phyloP scores from a whole-genome alignment of 2,797 vertebrate species.

The Onychomys leucogaster region DNA sequence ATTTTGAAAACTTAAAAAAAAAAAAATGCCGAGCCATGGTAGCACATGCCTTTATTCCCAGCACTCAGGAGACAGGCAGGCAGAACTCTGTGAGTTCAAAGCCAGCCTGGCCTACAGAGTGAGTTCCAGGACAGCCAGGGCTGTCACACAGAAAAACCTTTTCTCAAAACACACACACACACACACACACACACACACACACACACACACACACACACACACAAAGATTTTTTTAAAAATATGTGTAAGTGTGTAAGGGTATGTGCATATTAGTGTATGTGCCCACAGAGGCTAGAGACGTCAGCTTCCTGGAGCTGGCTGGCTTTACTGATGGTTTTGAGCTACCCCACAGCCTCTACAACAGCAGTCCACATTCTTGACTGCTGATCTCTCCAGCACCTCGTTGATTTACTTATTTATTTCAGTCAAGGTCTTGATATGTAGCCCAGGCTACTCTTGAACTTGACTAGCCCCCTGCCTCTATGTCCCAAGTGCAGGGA shows the following conservation, averaged over 20 bases:
- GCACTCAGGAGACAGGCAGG: too few relatives aligned
- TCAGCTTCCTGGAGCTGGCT: neutral
- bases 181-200: too few relatives aligned
- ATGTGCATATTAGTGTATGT: neutral
- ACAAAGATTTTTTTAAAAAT: neutral
- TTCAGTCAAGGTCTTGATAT: neutral
- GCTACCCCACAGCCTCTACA: neutral
- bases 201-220: too few relatives aligned
- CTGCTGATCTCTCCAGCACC: neutral
- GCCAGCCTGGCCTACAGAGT: too few relatives aligned
- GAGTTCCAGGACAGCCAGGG: too few relatives aligned
- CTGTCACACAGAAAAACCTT: too few relatives aligned
- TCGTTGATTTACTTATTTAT: neutral
- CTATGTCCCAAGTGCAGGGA: neutral
- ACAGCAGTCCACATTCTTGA: neutral
- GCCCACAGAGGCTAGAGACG: neutral
- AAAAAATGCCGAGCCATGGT: too few relatives aligned
- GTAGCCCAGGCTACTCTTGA: neutral
- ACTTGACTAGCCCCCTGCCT: neutral
- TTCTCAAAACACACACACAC: too few relatives aligned
- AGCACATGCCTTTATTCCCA: too few relatives aligned
- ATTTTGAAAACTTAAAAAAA: neutral
- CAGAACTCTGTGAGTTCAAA: too few relatives aligned
- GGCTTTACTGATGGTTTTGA: too few relatives aligned
- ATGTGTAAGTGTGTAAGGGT: neutral